phyloP scores from a whole-genome alignment of 64 coral and sea anemone genomes.

The Montipora efflorescens region DNA sequence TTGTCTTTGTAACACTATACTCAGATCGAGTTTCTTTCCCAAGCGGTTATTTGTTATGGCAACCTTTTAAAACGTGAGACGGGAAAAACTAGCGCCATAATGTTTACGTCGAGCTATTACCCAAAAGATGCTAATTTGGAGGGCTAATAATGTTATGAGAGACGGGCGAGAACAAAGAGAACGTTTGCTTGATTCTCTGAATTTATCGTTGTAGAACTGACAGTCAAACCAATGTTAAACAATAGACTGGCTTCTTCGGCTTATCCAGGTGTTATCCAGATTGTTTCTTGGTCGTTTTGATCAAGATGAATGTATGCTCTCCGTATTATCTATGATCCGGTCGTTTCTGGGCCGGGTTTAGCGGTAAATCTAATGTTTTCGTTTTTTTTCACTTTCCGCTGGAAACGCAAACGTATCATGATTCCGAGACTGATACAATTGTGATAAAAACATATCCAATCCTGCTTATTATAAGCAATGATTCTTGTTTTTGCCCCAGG shows the following conservation, averaged over 20 bases:
- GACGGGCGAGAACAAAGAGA: slow-evolving; percentile 86
- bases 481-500: neutral
- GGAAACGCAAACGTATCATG: neutral
- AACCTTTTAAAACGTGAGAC: slow-evolving; percentile 66
- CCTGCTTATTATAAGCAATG: neutral
- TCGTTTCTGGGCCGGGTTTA: neutral
- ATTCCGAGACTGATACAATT: neutral
- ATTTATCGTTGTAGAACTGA: slow-evolving; percentile 84
- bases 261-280: slow-evolving; percentile 83
- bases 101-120: slow-evolving; percentile 84
- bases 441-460: neutral
- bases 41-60: slow-evolving; percentile 51
- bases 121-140: slow-evolving; percentile 84
- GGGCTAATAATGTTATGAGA: slow-evolving; percentile 93
- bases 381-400: neutral
- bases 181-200: slow-evolving; percentile 82
- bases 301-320: neutral
- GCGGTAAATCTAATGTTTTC: neutral
- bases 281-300: slow-evolving; percentile 55
- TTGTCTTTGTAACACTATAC: slow-evolving; percentile 91
- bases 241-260: slow-evolving; percentile 70
- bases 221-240: slow-evolving; percentile 86
- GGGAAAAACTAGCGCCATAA: slow-evolving; percentile 61
- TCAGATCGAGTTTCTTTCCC: slow-evolving; percentile 91
- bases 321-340: neutral